phyloP scores from a whole-genome alignment of 2,888 invertebrate species.

The Gibbula magus region DNA sequence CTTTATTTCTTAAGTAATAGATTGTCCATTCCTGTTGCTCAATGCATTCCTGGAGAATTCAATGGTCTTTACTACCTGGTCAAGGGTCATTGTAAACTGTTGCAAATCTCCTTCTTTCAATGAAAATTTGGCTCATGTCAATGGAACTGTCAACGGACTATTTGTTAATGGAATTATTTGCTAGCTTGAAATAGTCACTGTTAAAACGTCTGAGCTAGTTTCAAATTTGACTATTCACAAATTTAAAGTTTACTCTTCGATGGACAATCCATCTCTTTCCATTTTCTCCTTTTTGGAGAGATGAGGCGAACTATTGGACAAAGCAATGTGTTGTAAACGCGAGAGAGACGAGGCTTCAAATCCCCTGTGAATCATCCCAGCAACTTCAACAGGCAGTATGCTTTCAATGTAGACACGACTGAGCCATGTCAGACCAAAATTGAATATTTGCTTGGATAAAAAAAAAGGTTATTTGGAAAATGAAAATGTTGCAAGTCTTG shows the following conservation, averaged over 20 bases:
- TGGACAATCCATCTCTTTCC: not conserved
- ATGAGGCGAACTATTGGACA: not conserved
- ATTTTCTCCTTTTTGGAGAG: not conserved
- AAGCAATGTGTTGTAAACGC: not conserved
- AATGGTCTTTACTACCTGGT: too few species aligned
- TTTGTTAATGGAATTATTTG: too few species aligned
- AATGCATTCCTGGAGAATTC: too few species aligned
- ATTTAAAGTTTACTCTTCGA: not conserved
- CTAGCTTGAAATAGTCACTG: too few species aligned
- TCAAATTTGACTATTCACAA: too few species aligned
- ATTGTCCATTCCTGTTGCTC: too few species aligned
- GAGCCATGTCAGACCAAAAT: not conserved
- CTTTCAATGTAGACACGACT: not conserved
- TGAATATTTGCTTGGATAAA: not conserved
- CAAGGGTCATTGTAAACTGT: too few species aligned
- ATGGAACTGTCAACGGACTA: too few species aligned
- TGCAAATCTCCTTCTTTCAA: too few species aligned
- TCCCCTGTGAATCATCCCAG: not conserved
- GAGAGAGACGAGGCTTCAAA: not conserved
- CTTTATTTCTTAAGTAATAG: too few species aligned
- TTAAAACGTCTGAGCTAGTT: too few species aligned
- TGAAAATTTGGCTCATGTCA: too few species aligned
- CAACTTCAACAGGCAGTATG: not conserved
- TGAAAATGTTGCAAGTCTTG: slow-evolving; percentile 7
- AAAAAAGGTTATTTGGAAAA: not conserved